phyloP scores from a whole-genome alignment of 2,797 vertebrate species.

The Psittacula derbiana region DNA sequence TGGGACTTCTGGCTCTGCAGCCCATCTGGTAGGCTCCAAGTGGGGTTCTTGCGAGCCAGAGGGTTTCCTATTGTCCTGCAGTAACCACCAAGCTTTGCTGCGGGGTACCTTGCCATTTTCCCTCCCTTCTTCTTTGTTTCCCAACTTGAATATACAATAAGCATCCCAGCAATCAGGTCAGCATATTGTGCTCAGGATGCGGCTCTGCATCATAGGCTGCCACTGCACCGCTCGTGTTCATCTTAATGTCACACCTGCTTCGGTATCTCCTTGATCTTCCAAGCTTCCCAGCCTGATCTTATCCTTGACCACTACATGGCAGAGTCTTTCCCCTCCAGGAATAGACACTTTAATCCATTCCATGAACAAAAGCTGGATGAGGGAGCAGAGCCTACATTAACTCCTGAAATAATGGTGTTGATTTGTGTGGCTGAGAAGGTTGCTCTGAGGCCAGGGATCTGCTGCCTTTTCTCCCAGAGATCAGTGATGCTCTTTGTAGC shows the following conservation, averaged over 20 bases:
- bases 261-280: not conserved
- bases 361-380: not conserved
- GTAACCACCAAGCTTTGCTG: not conserved
- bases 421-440: not conserved
- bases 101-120: not conserved
- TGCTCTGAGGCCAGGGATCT: not conserved
- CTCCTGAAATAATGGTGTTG: not conserved
- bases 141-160: not conserved
- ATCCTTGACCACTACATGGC: not conserved
- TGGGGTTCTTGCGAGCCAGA: not conserved
- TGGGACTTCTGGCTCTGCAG: not conserved
- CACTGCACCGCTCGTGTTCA: accelerated
- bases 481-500: accelerated
- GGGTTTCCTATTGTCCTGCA: not conserved
- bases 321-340: not conserved
- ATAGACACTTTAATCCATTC: not conserved
- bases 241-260: not conserved
- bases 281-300: not conserved
- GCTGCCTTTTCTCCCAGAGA: not conserved
- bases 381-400: not conserved
- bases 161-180: not conserved
- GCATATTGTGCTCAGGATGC: not conserved
- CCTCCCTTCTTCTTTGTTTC: not conserved
- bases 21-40: not conserved
- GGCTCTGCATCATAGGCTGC: not conserved